A percentile compares a stretch with the other conserved stretches of the same genome.
Conservation (phyloP, 2,113 vertebrate genomes). For the Caloenas nicobarica region DNA sequence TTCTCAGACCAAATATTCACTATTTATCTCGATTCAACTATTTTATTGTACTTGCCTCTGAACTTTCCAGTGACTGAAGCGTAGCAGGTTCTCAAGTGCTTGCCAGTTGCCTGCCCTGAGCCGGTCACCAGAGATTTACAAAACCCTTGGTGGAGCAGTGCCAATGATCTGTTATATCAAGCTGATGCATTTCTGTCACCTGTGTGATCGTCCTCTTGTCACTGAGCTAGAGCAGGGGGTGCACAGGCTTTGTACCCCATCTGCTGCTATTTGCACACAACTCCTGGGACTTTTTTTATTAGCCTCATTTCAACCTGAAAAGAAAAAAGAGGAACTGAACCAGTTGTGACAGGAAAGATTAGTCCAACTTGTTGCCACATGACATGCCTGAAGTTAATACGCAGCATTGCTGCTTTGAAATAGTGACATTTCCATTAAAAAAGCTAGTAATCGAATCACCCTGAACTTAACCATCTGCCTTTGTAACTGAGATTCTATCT, state of each 20-base stretch:
- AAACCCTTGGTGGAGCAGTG: neutral
- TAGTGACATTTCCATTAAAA: slow-evolving; percentile 46
- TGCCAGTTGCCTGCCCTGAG: neutral
- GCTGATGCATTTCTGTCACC: neutral
- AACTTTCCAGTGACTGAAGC: slow-evolving; percentile 8
- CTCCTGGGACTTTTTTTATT: neutral
- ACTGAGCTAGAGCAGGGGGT: neutral
- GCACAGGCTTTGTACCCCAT: neutral
- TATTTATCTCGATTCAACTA: neutral
- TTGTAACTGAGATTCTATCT: slow-evolving; percentile 56
- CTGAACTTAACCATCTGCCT: neutral
- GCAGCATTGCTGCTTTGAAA: slow-evolving; percentile 39
- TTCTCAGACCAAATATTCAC: slow-evolving; percentile 20
- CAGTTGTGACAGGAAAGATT: neutral
- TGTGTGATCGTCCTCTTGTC: neutral
- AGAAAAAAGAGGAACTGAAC: neutral
- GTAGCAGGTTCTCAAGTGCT: neutral
- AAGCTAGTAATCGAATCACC: slow-evolving; percentile 35
- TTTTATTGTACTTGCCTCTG: neutral
- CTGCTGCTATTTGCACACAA: neutral
- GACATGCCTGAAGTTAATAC: slow-evolving; percentile 27
- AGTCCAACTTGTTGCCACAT: slow-evolving; percentile 11
- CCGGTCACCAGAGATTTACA: neutral
- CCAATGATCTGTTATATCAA: neutral
- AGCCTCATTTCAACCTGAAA: neutral